Evolutionary conservation across 35 echinoderm and acorn worm genomes (phyloP), one percentile per base, ranked within the genome.

Genomic region (Patiria miniata): DNA sequence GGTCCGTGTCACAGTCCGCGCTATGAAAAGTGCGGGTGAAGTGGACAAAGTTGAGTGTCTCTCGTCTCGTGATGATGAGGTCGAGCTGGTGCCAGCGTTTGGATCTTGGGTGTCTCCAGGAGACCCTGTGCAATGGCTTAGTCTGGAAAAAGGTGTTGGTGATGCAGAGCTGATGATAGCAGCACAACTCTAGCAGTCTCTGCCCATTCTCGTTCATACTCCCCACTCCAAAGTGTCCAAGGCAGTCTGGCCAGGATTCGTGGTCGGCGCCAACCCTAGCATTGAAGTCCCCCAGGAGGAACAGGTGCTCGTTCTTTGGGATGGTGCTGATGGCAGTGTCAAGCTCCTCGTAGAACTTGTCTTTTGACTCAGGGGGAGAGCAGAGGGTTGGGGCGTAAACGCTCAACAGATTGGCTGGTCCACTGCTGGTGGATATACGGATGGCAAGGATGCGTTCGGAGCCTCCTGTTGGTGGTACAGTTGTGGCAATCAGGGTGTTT

Each of bases 91-190:
- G 69, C 77, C 86, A 88, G 4, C 42, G 26, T 12, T 83, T 61
- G 6, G 80, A 89, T 83, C 53, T 82, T 1, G 87, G 79, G 39
- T 89, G 79, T 55, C 36, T 83, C 56, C 79, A 83, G 17, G 87
- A 83, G 15, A 89, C 58, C 52, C 19, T 61, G 58, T 61, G 58
- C 58, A 61, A 30, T 9, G 58, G 8, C 58, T 21, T 61, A 19
- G 19, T 83, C 29, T 55, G 38, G 32, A 90, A 93, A 55, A 52
- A 93, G 17, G 92, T 80, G 82, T 93, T 93, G 28, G 92, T 89
- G 10, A 93, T 52, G 80, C 92, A 93, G 1, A 89, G 82, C 37
- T 37, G 50, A 6, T 84, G 32, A 29, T 78, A 78, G 28, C 42
- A 47, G 58, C 58, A 61, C 58, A 61, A 21, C 58, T 9, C 9